Evolutionary conservation across 2,888 invertebrate species (phyloP).

Genomic region (Blastobasis adustella): DNA sequence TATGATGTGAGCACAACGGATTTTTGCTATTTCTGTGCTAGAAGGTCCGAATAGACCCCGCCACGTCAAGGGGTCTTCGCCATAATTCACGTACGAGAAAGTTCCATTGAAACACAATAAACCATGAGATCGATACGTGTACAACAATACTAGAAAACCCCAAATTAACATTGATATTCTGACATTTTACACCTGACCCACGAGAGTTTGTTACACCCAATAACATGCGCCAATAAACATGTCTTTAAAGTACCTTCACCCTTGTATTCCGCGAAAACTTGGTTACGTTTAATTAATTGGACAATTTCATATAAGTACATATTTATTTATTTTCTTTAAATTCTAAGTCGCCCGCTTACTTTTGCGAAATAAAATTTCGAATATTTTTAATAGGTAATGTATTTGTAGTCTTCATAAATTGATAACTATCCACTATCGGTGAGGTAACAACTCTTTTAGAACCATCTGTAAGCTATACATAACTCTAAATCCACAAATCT

Average conservation of each 20-base stretch:
- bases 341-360: too few relatives aligned
- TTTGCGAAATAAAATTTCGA: too few relatives aligned
- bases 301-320: too few relatives aligned
- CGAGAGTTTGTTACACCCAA: slow-evolving; percentile 4
- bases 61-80: slow-evolving; percentile 43
- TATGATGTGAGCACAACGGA: slow-evolving; percentile 38
- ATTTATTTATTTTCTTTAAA: too few relatives aligned
- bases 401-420: slow-evolving; percentile 66
- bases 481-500: slow-evolving; percentile 55
- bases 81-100: slow-evolving; percentile 31
- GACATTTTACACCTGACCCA: slow-evolving; percentile 14
- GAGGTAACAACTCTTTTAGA: slow-evolving; percentile 70
- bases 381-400: slow-evolving; percentile 34
- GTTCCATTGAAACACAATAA: slow-evolving; percentile 56
- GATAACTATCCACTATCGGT: slow-evolving; percentile 70
- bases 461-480: slow-evolving; percentile 47
- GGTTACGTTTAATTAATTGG: too few relatives aligned
- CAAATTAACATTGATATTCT: slow-evolving; percentile 5
- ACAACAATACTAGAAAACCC: too few relatives aligned
- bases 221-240: background rate
- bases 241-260: background rate
- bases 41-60: slow-evolving; percentile 14
- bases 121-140: too few relatives aligned
- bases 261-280: too few relatives aligned
- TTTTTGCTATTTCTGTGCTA: slow-evolving; percentile 20